Conservation (phyloP, 2,113 vertebrate genomes). For the Vimba vimba region DNA sequence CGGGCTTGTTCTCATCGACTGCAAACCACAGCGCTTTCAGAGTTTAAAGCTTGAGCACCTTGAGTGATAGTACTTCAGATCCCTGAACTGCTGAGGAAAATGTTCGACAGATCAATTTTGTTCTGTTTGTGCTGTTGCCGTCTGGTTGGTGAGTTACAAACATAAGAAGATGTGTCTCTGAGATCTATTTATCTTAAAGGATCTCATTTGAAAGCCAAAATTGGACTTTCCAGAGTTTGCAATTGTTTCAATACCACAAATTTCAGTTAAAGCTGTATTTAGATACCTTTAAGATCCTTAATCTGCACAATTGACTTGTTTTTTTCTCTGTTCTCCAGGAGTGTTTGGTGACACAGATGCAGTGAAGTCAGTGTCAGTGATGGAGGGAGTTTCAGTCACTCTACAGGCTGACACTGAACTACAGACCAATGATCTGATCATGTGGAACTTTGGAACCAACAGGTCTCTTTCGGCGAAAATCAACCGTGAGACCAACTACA, state of each 20-base stretch:
- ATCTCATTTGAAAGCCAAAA: too few species aligned
- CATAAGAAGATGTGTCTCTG: too few species aligned
- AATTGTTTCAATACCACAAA: too few species aligned
- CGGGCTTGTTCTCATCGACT: not conserved
- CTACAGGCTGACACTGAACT: not conserved
- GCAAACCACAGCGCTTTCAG: not conserved
- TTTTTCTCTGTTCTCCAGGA: not conserved
- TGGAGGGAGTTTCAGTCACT: not conserved
- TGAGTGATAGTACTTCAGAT: not conserved
- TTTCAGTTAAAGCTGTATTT: too few species aligned
- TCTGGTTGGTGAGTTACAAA: not conserved
- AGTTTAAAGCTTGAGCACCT: not conserved
- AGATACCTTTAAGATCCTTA: too few species aligned
- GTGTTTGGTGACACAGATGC: not conserved
- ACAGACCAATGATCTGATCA: not conserved
- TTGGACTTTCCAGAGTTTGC: too few species aligned
- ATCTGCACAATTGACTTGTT: too few species aligned
- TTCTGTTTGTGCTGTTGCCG: not conserved
- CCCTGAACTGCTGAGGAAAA: not conserved
- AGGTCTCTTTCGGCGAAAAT: not conserved
- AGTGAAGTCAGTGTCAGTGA: not conserved
- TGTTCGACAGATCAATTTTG: not conserved
- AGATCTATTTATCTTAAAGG: too few species aligned
- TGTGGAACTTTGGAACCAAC: not conserved
- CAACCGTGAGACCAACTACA: not conserved